Evolutionary conservation across 2,888 invertebrate genomes (phyloP).

Genomic region (Eupithecia tripunctaria): DNA sequence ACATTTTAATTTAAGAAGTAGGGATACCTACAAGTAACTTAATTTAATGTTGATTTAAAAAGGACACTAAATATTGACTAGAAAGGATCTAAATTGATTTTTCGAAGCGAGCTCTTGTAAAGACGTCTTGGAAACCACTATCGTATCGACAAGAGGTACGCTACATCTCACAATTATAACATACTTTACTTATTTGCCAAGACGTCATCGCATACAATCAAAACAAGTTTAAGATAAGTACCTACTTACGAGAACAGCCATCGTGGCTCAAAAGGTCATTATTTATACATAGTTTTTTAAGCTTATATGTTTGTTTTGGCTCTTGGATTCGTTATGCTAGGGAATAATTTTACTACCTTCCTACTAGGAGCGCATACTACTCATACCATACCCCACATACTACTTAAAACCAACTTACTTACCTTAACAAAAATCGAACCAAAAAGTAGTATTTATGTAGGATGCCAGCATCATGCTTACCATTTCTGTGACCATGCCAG

Average conservation of each 20-base stretch:
- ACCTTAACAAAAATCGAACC: background rate
- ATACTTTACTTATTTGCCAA: constrained; percentile 43
- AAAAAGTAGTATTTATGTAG: too few species aligned
- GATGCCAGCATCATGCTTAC: too few species aligned
- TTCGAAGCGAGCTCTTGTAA: constrained; percentile 42
- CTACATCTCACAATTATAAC: constrained; percentile 31
- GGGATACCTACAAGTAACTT: background rate
- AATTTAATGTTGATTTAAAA: background rate
- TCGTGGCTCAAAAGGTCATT: constrained; percentile 34
- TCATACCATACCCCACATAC: background rate
- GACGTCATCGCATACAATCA: constrained; percentile 56
- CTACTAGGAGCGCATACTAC: background rate
- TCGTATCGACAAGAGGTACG: constrained; percentile 39
- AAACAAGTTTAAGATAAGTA: constrained; percentile 65
- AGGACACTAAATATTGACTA: constrained; percentile 34
- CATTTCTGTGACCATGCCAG: background rate
- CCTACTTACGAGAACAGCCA: constrained; percentile 15
- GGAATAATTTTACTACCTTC: background rate
- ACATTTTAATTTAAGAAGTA: constrained; percentile 47
- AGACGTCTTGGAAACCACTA: constrained; percentile 54
- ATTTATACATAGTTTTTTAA: background rate
- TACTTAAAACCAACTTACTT: too few species aligned
- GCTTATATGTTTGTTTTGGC: background rate
- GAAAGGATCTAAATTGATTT: constrained; percentile 13
- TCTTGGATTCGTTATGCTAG: background rate